A percentile compares a stretch with the other conserved stretches of the same genome.
phyloP scores from a whole-genome alignment of 1,140 invertebrate genomes.

The Ctenoplectra terminalis region DNA sequence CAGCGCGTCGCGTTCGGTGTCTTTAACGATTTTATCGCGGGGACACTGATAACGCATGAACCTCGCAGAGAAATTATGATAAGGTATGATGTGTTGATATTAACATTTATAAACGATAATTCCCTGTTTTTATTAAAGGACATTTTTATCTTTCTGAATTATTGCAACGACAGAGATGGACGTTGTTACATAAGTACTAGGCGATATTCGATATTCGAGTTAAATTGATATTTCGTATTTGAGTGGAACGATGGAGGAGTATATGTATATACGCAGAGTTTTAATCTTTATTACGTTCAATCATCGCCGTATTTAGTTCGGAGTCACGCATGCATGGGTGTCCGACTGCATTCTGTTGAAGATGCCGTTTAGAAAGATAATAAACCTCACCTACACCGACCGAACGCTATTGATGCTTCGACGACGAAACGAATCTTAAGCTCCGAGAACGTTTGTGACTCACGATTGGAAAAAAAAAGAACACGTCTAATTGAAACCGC shows the following conservation, averaged over 20 bases:
- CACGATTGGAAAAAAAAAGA: background rate
- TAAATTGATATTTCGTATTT: background rate
- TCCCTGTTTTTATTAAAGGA: no score
- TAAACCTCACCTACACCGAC: background rate
- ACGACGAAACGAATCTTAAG: background rate
- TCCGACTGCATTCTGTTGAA: slow-evolving; percentile 30
- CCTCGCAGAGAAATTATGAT: background rate
- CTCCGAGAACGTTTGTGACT: background rate
- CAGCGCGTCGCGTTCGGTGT: background rate
- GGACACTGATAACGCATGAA: background rate
- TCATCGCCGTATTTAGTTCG: slow-evolving; percentile 28
- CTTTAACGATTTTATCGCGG: background rate
- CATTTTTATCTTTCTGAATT: no score
- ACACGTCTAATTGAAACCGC: background rate
- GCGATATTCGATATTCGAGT: background rate
- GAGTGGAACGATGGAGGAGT: background rate
- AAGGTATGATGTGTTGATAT: background rate
- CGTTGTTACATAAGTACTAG: no score
- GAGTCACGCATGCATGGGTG: slow-evolving; percentile 10
- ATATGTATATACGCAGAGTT: slow-evolving; percentile 18
- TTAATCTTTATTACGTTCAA: slow-evolving; percentile 37
- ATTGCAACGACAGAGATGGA: no score
- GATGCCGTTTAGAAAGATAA: slow-evolving; percentile 9
- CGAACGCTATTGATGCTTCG: background rate
- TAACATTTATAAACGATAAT: background rate